phyloP scores from a whole-genome alignment of 2,888 invertebrate species.

The Erebia aethiops region DNA sequence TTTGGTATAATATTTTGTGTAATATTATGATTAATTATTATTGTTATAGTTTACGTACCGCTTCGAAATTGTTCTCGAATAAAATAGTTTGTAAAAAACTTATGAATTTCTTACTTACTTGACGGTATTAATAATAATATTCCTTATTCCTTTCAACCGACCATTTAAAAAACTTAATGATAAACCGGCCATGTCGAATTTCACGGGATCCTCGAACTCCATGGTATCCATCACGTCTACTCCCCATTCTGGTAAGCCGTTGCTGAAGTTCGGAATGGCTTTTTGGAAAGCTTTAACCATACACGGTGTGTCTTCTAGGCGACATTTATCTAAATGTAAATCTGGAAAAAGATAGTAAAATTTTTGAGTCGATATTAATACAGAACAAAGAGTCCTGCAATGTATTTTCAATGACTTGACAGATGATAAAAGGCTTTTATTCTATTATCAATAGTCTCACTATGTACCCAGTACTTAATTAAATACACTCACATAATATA shows the following conservation, averaged over 20 bases:
- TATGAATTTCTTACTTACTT: conserved; percentile 18
- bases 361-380: no score
- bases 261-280: conserved; percentile 42
- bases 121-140: conserved; percentile 32
- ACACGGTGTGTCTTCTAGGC: conserved; percentile 36
- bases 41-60: no score
- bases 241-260: conserved; percentile 58
- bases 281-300: conserved; percentile 38
- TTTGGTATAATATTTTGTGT: no score
- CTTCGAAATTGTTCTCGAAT: no score
- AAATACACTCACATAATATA: no score
- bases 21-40: no score
- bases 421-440: no score
- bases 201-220: conserved; percentile 50
- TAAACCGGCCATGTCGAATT: conserved; percentile 61
- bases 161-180: conserved; percentile 53
- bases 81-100: no score
- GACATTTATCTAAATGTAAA: conserved; percentile 38
- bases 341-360: conserved; percentile 5
- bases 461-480: no score
- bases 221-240: conserved; percentile 56
- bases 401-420: no score
- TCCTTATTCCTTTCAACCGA: conserved; percentile 33
- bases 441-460: no score
- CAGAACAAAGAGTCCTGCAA: no score